phyloP scores from a whole-genome alignment of 2,113 vertebrate genomes.

The Labeo catla region DNA sequence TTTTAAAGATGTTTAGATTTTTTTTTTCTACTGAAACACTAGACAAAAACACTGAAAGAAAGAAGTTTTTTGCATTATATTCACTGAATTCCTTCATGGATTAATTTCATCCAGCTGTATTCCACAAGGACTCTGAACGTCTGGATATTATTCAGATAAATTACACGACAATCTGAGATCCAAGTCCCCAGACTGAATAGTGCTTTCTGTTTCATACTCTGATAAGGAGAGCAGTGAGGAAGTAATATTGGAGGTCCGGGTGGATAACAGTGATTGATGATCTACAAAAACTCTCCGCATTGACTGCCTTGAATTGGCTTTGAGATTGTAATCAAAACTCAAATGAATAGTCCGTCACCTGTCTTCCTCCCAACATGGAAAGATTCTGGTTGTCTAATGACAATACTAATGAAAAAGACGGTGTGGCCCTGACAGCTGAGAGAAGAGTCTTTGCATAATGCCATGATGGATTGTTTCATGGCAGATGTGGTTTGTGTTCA shows the following conservation, averaged over 20 bases:
- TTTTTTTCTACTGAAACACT: not conserved
- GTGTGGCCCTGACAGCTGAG: constrained; percentile 12
- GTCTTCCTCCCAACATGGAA: constrained; percentile 46
- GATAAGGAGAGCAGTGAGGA: constrained; percentile 28
- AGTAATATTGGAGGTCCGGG: constrained; percentile 7
- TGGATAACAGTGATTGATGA: constrained; percentile 31
- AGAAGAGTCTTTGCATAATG: constrained; percentile 24
- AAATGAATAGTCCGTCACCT: constrained; percentile 63
- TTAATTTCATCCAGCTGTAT: not conserved
- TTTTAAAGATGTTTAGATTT: not conserved
- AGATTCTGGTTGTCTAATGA: constrained; percentile 54
- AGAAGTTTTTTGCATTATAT: not conserved
- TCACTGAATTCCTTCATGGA: constrained; percentile 1
- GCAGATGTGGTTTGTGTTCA: constrained; percentile 55
- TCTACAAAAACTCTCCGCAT: constrained; percentile 17
- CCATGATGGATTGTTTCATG: constrained; percentile 54
- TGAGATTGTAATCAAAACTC: constrained; percentile 67
- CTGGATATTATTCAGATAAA: constrained; percentile 16
- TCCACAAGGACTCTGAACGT: not conserved
- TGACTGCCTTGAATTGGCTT: constrained; percentile 33
- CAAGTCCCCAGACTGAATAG: not conserved
- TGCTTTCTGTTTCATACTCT: constrained; percentile 48
- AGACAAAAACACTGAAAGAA: not conserved
- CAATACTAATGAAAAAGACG: constrained; percentile 57
- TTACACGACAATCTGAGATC: not conserved